Evolutionary conservation across 2,888 invertebrate genomes (phyloP).

Genomic region (Brenthis ino): DNA sequence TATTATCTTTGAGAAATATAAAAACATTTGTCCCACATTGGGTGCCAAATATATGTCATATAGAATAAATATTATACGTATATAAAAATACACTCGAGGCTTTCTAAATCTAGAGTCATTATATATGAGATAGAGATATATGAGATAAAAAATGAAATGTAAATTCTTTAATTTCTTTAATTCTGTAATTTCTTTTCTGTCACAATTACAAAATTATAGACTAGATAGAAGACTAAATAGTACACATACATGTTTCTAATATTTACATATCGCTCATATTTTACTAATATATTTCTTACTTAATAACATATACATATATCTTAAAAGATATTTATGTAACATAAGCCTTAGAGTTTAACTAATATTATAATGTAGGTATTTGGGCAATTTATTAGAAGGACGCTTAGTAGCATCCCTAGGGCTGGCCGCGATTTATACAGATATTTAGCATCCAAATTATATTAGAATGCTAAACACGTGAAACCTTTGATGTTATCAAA

Average conservation of each 20-base stretch:
- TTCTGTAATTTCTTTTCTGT: too few species aligned
- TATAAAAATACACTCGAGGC: too few species aligned
- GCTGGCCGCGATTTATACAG: conserved; percentile 37
- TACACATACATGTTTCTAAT: too few species aligned
- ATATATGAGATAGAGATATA: too few species aligned
- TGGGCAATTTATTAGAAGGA: conserved; percentile 21
- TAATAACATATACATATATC: too few species aligned
- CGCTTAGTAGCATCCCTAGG: conserved; percentile 33
- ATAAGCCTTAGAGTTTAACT: background rate
- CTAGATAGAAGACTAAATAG: too few species aligned
- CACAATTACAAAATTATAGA: too few species aligned
- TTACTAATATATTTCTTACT: background rate
- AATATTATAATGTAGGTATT: conserved; percentile 10
- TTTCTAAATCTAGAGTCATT: too few species aligned
- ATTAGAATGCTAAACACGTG: conserved; percentile 46
- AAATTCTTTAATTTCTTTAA: too few species aligned
- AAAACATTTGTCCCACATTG: conserved; percentile 36
- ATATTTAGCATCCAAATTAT: conserved; percentile 41
- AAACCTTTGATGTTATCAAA: conserved; percentile 36
- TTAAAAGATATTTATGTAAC: background rate
- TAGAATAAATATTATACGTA: too few species aligned
- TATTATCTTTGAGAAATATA: background rate
- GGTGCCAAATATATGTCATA: conserved; percentile 37
- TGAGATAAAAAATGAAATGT: too few species aligned
- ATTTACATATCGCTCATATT: background rate